Evolutionary conservation across 2,113 vertebrate genomes (phyloP).

Genomic region (Balaenoptera acutorostrata): DNA sequence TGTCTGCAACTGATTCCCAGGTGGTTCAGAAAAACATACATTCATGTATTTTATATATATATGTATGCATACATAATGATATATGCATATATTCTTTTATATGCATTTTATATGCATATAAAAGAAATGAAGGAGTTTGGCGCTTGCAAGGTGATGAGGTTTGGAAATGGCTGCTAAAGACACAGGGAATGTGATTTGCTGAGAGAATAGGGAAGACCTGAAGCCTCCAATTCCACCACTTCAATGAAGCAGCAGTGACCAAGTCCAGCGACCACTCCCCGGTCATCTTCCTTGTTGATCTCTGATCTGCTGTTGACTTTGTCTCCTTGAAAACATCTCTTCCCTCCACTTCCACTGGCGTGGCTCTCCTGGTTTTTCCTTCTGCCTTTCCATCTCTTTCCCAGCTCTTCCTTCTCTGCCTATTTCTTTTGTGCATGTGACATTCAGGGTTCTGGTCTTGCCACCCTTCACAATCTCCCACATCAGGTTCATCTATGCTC

Average conservation of each 20-base stretch:
- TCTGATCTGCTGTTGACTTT: neutral
- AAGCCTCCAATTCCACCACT: neutral
- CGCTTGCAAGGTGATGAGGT: neutral
- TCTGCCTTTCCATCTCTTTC: neutral
- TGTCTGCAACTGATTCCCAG: neutral
- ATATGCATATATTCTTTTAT: no score
- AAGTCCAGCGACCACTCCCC: neutral
- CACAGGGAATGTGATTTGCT: no score
- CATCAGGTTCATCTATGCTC: neutral
- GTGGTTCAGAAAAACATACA: neutral
- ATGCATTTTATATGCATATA: no score
- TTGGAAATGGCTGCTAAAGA: neutral
- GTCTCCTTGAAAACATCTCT: neutral
- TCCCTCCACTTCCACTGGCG: neutral
- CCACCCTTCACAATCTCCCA: neutral
- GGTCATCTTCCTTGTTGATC: neutral
- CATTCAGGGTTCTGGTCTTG: neutral
- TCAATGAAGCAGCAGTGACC: neutral
- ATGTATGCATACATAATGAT: neutral
- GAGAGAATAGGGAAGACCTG: neutral
- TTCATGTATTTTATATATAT: neutral
- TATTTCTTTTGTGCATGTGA: neutral
- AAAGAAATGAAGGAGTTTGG: neutral
- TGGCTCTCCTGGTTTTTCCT: neutral
- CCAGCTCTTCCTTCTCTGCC: neutral